Evolutionary conservation across 2,888 invertebrate genomes (phyloP), one percentile per base, ranked within the genome.

Genomic region (Euzetes globulus): DNA sequence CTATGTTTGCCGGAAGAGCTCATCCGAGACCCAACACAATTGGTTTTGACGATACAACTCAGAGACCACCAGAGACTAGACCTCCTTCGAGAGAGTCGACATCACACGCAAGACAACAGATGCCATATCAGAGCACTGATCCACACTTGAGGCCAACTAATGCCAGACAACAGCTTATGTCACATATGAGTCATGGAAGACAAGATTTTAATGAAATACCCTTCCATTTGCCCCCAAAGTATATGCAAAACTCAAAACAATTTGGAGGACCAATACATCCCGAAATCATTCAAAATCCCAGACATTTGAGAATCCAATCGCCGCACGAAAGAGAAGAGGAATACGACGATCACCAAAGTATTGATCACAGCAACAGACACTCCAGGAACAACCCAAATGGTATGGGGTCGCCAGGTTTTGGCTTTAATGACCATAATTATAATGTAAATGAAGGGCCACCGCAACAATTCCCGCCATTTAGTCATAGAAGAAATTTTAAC

Each of bases 121-220:
- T 47, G 70, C 19, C 68, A 41, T 68, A 68, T 22, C 13, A 68
- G 22, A 68, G 19, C 68, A 68, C 41, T 68, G 47, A 47, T 70
- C 45, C n/a, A 9, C 41, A 70, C 19, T 45, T 27, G 27, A 70
- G 19, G 17, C 17, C 45, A 15, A 45, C 17, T 45, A 27, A 11
- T 15, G 9, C 0, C 22, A 68, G 41, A 41, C 41, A 68, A 37
- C 68, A 65, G 29, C 3, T 65, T 33, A 17, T 37, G 11, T 9
- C 45, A 29, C 27, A 37, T 37, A 9, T 45, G 15, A 70, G 70
- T 47, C 17, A 47, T 70, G 13, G 11, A 47, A 6, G 19, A 45
- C 70, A 70, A 41, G 17, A 29, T 27, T 41, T 13, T 11, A 60
- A 15, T 58, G 27, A 27, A 58, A 58, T 29, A 27, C 58, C 3